Percentiles rank a stretch among this genome's conserved stretches.
Conservation (phyloP, 2,797 vertebrate genomes). For the Microchirus variegatus region DNA sequence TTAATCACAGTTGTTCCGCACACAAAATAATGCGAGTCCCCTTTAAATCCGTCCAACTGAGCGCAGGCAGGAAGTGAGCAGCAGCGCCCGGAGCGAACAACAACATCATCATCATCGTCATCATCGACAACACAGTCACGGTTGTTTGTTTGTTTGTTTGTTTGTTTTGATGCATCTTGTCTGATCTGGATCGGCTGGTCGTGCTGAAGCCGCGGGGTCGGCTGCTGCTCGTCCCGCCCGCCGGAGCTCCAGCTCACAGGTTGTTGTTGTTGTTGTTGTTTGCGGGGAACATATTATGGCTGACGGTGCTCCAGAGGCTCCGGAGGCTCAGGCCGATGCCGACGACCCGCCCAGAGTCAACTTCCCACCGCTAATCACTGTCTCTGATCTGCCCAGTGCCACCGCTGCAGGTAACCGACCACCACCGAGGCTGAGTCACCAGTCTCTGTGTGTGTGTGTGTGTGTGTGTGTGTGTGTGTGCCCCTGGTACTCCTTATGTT, state of each 20-base stretch:
- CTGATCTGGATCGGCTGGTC: not conserved
- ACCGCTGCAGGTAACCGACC: constrained; percentile 71
- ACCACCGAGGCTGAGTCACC: not conserved
- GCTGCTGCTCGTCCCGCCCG: no score
- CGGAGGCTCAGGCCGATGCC: constrained; percentile 40
- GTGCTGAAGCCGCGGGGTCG: not conserved
- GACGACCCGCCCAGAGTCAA: constrained; percentile 64
- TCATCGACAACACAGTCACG: constrained; percentile 36
- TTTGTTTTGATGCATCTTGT: constrained; percentile 2
- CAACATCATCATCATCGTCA: constrained; percentile 13
- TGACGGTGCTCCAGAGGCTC: constrained; percentile 53
- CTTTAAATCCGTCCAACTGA: constrained; percentile 52
- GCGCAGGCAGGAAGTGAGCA: constrained; percentile 55
- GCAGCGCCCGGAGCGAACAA: not conserved
- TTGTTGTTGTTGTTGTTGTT: not conserved
- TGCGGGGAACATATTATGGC: constrained; percentile 60
- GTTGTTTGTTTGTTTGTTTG: constrained; percentile 64
- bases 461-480: constrained; percentile 4
- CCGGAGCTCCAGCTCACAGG: not conserved
- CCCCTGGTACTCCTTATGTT: no score
- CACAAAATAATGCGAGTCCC: not conserved
- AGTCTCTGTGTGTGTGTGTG: not conserved
- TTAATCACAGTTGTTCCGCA: not conserved
- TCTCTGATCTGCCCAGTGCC: constrained; percentile 67
- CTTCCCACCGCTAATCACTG: constrained; percentile 76